Base-by-base conservation (phyloP, 1,140 invertebrate genomes). In the Neotoxoptera formosana region DNA sequence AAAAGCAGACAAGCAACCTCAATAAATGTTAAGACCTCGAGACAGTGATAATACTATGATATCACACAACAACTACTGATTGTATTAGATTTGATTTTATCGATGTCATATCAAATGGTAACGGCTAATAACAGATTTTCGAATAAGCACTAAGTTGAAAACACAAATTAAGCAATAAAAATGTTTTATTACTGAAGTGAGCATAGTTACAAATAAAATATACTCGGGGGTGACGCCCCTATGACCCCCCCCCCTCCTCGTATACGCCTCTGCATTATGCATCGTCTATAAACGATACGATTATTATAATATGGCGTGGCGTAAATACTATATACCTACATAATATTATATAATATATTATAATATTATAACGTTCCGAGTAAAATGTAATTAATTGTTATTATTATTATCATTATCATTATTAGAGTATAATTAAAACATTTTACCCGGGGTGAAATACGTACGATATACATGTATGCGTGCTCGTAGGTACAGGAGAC, bases 401-500 rank as follows among this genome's bases (percentile, higher is more conserved):
- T 76, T n/a, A n/a, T 67, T 30, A n/a, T 76, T n/a, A 20, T 76
- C 17, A 17, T 60, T 11, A 67, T 67, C n/a, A n/a, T 76, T 76
- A n/a, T 76, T 34, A 76, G 60, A 76, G 60, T 34, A 76, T n/a
- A 76, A 83, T 83, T 83, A 83, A 83, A n/a, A 83, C 36, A 41
- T 41, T 83, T 83, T 9, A 83, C 81, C 30, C 81, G 81, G 8
- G 14, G 21, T 41, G 9, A 36, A n/a, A 83, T 83, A 83, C 36
- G 34, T 83, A 41, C 36, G 20, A 23, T 41, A 41, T 81, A 36
- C 20, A 41, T 41, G 20, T 83, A 23, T 41, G 34, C 21, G 36
- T 41, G 76, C 0, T 7, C n/a, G 20, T 3, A 23, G 34, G 17
- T 25, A 83, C 36, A 34, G 36, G 34, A 56, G 9, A 41, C 51